Evolutionary conservation across 2,888 invertebrate species (phyloP).

Genomic region (Lumbricus terrestris): DNA sequence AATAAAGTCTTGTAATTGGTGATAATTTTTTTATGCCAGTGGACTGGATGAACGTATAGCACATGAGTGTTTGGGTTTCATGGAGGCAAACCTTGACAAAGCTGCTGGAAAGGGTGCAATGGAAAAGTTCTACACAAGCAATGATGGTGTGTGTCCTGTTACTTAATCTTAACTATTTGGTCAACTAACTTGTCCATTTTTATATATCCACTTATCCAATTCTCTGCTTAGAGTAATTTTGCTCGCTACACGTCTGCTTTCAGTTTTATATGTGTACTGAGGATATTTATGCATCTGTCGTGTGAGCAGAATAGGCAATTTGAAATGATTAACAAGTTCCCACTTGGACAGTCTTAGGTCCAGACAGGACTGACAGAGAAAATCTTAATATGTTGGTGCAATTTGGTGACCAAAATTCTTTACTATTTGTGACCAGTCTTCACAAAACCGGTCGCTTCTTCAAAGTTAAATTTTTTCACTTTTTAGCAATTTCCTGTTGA

Average conservation of each 20-base stretch:
- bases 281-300: not conserved
- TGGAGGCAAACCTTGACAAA: constrained; percentile 82
- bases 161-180: not conserved
- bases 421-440: too few species aligned
- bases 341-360: not conserved
- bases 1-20: not conserved
- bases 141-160: constrained; percentile 43
- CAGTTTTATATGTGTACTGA: not conserved
- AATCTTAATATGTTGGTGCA: not conserved
- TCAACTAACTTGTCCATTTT: not conserved
- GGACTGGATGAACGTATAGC: constrained; percentile 21
- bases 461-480: too few species aligned
- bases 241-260: not conserved
- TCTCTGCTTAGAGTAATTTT: not conserved
- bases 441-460: too few species aligned
- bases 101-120: constrained; percentile 78
- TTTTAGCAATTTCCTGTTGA: too few species aligned
- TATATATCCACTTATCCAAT: not conserved
- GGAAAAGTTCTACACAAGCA: constrained; percentile 71
- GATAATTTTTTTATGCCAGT: constrained; percentile 9
- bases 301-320: not conserved
- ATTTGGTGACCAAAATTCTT: not conserved
- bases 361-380: too few species aligned
- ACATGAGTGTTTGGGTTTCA: constrained; percentile 73
- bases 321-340: not conserved